Evolutionary conservation across 2,888 invertebrate species (phyloP), one percentile per base, ranked within the genome.

Genomic region (Brachynemurus nebulosus): DNA sequence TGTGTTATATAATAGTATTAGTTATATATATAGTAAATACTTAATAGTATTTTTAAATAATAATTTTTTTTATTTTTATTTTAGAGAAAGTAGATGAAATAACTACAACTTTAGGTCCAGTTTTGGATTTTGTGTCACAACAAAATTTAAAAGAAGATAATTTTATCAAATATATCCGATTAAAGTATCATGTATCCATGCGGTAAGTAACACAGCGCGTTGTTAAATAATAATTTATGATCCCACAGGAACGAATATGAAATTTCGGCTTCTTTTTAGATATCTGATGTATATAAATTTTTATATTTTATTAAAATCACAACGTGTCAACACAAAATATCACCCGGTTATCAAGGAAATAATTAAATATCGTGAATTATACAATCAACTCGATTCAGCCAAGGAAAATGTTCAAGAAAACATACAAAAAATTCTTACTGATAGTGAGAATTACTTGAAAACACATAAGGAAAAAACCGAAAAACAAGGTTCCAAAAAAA

Each of bases 301-400:
- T 65, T 93, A 92, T 63, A 62, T 95, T 52, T 70, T 86, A 53
- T 64, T 95, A 12, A 91, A 91, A 69, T 74, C 84, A 44, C 80
- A 80, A 57, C 78, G 77, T 54, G 65, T 72, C 17, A 71, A 75
- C 44, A 71, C 86, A 17, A 76, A 79, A 55, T 79, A 80, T 53
- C 96, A 97, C 69, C 95, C 96, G n/a, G 78, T 95, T 11, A 75
- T 88, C 35, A 85, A 86, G 59, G 72, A 88, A 49, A 68, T 96
- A 42, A 79, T 83, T 47, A 86, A 89, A 58, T 84, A 85, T 56
- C 73, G 80, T 48, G 76, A 86, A 61, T 68, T 90, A 54, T 64
- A 90, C 38, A 72, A 76, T 49, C 78, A 88, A 66, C 64, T 89
- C 51, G 78, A 80, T 51, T 72, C 77, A 8, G 86, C 80, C 61